Conservation (phyloP, 2,797 vertebrate species). For the Neosilurus mollespiculum region DNA sequence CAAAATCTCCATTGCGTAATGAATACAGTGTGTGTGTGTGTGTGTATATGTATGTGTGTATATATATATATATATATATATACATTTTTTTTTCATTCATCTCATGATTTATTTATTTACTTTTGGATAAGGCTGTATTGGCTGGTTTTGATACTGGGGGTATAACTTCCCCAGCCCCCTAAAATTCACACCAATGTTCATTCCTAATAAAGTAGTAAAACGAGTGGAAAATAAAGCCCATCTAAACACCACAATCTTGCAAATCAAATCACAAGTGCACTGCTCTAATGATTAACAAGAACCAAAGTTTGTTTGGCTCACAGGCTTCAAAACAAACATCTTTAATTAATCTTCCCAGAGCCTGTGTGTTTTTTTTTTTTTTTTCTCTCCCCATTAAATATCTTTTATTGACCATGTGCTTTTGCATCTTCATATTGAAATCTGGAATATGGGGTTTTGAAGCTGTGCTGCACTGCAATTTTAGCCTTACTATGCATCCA, state of each 20-base stretch:
- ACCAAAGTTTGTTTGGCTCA: slow-evolving; percentile 43
- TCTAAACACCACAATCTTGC: background rate
- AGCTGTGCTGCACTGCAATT: slow-evolving; percentile 19
- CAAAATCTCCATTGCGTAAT: no score
- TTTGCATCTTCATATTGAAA: background rate
- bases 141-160: no score
- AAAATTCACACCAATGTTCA: no score
- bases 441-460: slow-evolving; percentile 5
- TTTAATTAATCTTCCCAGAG: slow-evolving; percentile 33
- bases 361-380: slow-evolving; percentile 18
- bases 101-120: no score
- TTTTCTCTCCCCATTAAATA: background rate
- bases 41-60: no score
- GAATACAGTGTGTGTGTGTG: no score
- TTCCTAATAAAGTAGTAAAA: background rate
- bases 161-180: no score
- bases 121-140: no score
- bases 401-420: slow-evolving; percentile 21
- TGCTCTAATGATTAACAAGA: slow-evolving; percentile 48
- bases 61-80: no score
- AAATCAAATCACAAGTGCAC: slow-evolving; percentile 30
- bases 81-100: no score
- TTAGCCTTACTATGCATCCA: slow-evolving; percentile 63
- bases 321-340: slow-evolving; percentile 17
- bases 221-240: background rate